Conservation (phyloP, 1,140 invertebrate species). For the Drosophila sp. region DNA sequence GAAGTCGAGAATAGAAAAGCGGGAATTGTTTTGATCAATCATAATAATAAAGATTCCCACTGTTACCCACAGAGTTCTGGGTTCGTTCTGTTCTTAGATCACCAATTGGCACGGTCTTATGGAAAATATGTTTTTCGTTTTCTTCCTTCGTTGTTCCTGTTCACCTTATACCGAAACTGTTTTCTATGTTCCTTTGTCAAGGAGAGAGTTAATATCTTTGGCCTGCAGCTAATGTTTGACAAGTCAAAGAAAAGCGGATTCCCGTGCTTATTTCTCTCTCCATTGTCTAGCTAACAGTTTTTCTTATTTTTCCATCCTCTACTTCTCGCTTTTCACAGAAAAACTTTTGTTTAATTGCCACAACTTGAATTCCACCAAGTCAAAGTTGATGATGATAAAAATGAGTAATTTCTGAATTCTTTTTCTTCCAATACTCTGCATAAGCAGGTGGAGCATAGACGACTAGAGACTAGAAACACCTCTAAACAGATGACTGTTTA, state of each 20-base stretch:
- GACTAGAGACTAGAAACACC: too few relatives aligned
- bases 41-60: too few relatives aligned
- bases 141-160: too few relatives aligned
- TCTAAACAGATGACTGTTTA: too few relatives aligned
- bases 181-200: too few relatives aligned
- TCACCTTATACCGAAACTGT: too few relatives aligned
- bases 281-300: constrained; percentile 2
- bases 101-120: too few relatives aligned
- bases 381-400: constrained; percentile 51
- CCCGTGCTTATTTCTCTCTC: not conserved
- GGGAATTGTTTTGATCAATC: too few relatives aligned
- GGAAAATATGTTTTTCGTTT: too few relatives aligned
- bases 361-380: constrained; percentile 27
- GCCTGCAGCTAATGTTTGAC: constrained; percentile 1
- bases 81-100: too few relatives aligned
- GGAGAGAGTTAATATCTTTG: not conserved
- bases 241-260: not conserved
- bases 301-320: not conserved
- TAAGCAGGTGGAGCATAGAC: not conserved
- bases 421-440: not conserved
- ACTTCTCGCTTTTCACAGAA: constrained; percentile 9
- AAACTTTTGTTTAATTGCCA: constrained; percentile 70
- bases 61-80: too few relatives aligned
- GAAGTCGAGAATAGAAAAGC: too few relatives aligned
- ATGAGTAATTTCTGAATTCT: constrained; percentile 50